Conservation (phyloP, 2,113 vertebrate species). For the Acinonyx jubatus region DNA sequence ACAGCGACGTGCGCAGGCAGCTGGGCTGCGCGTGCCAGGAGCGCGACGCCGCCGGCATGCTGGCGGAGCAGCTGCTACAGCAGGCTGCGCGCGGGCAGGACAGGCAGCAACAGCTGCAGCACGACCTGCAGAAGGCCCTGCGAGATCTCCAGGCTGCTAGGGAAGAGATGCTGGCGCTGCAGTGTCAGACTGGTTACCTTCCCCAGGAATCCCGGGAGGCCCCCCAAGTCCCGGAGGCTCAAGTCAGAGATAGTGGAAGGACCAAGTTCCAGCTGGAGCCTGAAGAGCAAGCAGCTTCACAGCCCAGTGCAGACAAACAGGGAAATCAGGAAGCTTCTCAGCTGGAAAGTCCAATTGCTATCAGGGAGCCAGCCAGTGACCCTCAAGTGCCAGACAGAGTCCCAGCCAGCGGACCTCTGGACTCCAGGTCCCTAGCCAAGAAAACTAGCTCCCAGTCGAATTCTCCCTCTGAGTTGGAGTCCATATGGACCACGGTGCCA, state of each 20-base stretch:
- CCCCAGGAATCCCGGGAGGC: constrained; percentile 86
- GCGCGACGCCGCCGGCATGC: constrained; percentile 85
- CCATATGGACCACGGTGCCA: constrained; percentile 85
- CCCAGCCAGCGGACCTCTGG: neutral
- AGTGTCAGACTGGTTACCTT: constrained; percentile 86
- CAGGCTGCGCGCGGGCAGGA: constrained; percentile 90
- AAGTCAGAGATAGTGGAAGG: constrained; percentile 87
- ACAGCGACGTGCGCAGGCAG: constrained; percentile 86
- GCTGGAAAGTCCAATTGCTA: neutral
- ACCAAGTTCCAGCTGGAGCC: constrained; percentile 70
- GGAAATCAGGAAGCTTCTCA: neutral
- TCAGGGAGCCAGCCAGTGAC: neutral
- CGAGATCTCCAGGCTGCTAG: constrained; percentile 88
- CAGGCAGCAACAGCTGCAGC: constrained; percentile 90
- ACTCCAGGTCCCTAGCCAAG: neutral
- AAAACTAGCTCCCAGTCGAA: constrained; percentile 37
- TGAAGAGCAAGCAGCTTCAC: neutral
- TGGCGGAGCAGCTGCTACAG: constrained; percentile 89
- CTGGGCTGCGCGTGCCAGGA: constrained; percentile 87
- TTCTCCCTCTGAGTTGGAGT: constrained; percentile 82
- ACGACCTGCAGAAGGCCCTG: constrained; percentile 89
- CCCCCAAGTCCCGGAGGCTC: constrained; percentile 88
- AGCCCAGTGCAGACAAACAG: neutral
- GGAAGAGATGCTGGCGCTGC: constrained; percentile 88
- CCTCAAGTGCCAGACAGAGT: neutral